Evolutionary conservation across 1,140 invertebrate genomes (phyloP).

Genomic region (Ceratina japonica): DNA sequence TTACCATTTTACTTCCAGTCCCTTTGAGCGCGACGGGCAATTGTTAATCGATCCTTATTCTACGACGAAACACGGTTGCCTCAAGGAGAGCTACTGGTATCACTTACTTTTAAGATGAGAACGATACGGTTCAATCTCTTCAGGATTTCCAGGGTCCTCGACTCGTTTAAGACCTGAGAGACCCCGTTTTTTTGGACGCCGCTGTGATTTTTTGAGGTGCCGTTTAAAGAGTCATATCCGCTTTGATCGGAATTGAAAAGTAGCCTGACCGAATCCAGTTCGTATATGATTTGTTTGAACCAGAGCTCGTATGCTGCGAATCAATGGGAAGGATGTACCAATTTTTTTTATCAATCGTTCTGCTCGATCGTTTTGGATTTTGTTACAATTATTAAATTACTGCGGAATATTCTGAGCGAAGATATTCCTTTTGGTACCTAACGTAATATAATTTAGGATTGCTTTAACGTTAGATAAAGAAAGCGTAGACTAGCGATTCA

Average conservation of each 20-base stretch:
- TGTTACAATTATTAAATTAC: background rate
- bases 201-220: slow-evolving; percentile 34
- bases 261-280: slow-evolving; percentile 94
- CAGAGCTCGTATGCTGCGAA: slow-evolving; percentile 97
- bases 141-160: slow-evolving; percentile 94
- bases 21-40: background rate
- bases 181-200: slow-evolving; percentile 36
- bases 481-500: background rate
- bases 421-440: no score
- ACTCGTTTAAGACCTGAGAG: slow-evolving; percentile 88
- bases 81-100: background rate
- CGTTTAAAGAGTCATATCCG: slow-evolving; percentile 43
- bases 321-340: background rate
- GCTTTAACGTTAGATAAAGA: background rate
- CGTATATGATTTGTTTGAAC: slow-evolving; percentile 99
- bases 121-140: slow-evolving; percentile 95
- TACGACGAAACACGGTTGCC: background rate
- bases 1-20: background rate
- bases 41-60: no score
- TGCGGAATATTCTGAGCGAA: background rate
- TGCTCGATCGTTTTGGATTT: background rate
- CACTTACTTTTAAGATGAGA: slow-evolving; percentile 93
- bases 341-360: no score
- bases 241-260: slow-evolving; percentile 84
- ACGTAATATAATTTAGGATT: no score